Percentiles rank a stretch among this genome's conserved stretches.
These are phyloP conservation scores for Chondrilla cf. caribensis DNA, from an alignment of 37 sponge, comb jelly and placozoan species.

Conservation along the genomic window DNA sequence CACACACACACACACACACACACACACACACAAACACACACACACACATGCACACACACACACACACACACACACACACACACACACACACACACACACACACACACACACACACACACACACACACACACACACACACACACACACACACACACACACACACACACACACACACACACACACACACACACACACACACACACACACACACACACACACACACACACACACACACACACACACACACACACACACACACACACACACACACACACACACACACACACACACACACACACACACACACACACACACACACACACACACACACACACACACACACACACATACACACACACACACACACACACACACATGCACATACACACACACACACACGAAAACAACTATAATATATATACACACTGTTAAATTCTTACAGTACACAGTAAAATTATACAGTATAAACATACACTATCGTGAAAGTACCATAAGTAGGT, in stretches of 20 bases:
- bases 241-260: conserved; percentile 36
- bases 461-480: too few species aligned
- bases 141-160: conserved; percentile 32
- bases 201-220: conserved; percentile 3
- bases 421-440: too few species aligned
- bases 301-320: conserved; percentile 39
- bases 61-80: conserved; percentile 24
- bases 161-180: conserved; percentile 30
- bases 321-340: conserved; percentile 53
- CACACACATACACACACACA: conserved; percentile 50
- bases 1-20: conserved; percentile 32
- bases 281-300: conserved; percentile 41
- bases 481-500: too few species aligned
- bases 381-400: conserved; percentile 18
- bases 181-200: conserved; percentile 13
- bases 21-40: conserved; percentile 26
- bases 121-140: conserved; percentile 20
- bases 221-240: conserved; percentile 7
- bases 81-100: conserved; percentile 30
- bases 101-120: conserved; percentile 30
- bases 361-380: conserved; percentile 44
- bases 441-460: too few species aligned
- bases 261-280: conserved; percentile 43
- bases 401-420: too few species aligned
- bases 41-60: conserved; percentile 25